Conservation (phyloP, 2,797 vertebrate genomes). For the Enteromius treurensis region DNA sequence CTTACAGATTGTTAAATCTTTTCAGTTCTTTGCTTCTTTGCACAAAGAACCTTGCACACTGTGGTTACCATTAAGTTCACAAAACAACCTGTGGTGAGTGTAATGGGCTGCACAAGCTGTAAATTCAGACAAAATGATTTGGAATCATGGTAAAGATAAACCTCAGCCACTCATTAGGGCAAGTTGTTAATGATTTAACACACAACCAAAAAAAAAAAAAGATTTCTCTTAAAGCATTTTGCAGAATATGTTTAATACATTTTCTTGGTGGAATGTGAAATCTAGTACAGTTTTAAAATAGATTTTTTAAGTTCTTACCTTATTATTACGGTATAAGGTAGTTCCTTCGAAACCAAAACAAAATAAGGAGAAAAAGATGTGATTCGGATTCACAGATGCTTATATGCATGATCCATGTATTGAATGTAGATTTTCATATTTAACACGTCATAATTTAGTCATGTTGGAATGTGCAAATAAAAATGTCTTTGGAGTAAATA, state of each 20-base stretch:
- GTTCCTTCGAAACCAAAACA: too few species aligned
- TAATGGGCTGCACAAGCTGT: neutral
- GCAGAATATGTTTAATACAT: too few species aligned
- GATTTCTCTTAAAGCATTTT: too few species aligned
- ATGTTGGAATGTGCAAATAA: conserved; percentile 17
- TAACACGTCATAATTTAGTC: conserved; percentile 30
- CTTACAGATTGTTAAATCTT: neutral
- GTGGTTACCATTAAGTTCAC: neutral
- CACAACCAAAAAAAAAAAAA: neutral
- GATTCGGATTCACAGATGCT: too few species aligned
- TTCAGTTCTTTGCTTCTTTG: neutral
- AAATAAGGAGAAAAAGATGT: too few species aligned
- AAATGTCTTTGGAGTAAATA: conserved; percentile 38
- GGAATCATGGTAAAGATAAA: neutral
- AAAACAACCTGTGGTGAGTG: neutral
- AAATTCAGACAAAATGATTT: neutral
- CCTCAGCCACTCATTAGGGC: neutral
- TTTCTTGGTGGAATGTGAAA: too few species aligned
- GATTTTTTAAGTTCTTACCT: neutral
- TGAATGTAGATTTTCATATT: conserved; percentile 13
- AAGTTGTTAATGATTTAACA: neutral
- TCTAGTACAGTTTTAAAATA: neutral
- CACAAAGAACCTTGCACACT: neutral
- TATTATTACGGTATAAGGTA: too few species aligned
- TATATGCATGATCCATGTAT: neutral